Evolutionary conservation across 1,140 invertebrate genomes (phyloP), one percentile per base, ranked within the genome.

Genomic region (Drosophila leontia): DNA sequence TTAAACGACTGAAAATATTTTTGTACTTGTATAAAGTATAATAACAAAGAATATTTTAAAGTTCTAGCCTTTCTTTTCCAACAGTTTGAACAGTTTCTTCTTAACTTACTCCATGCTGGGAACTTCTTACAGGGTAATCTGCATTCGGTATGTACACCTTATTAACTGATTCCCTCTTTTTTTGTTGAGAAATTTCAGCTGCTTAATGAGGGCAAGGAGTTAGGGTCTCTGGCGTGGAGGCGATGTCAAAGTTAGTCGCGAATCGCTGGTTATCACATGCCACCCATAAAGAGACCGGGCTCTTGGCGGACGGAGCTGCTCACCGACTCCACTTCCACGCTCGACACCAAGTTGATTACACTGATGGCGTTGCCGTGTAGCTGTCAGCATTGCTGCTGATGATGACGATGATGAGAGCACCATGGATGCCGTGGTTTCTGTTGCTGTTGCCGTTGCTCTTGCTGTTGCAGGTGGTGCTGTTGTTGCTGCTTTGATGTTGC

Each of bases 331-430:
- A 55, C 75, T 61, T 67, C 56, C 53, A 56, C 64, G 75, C 81
- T 79, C 81, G 85, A 90, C 78, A 90, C 81, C 61, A 79, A 90
- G 85, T 88, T 88, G 85, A 88, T 88, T 88, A 88, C 85, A 75
- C 85, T 88, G 85, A 88, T 88, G 85, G 85, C 85, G 85, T 88
- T 88, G 85, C 85, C 81, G 85, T 88, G 85, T 88, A 81, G 85
- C 85, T 88, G 85, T 88, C 85, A 88, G 81, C 85, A 85, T 72
- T 64, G 85, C 86, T 90, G 85, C 86, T 85, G 85, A 85, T 90
- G 85, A 88, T 90, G 85, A 85, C 85, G 78, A 88, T 88, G 84
- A 88, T 90, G 84, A 90, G 84, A 90, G 84, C 81, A 78, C 75
- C 75, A 78, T 26, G 83, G 83, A 79, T 78, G 78, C 81, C 71